Percentiles rank a stretch among this genome's conserved stretches.
These are phyloP conservation scores for Rhimphoctona megacephalus DNA, from an alignment of 2,888 invertebrate genomes.

Conservation along the genomic window DNA sequence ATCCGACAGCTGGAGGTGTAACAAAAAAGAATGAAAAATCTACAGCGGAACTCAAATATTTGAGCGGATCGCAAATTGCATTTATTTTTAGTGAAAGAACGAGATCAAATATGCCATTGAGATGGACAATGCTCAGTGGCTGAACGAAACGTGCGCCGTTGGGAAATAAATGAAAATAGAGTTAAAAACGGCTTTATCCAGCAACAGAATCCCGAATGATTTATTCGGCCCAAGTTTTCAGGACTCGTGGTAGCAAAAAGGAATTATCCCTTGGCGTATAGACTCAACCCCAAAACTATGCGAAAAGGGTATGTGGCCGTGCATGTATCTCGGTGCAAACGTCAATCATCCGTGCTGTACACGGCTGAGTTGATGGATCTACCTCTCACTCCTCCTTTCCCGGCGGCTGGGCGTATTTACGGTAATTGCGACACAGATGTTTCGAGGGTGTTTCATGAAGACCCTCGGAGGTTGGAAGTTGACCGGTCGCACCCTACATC, in stretches of 20 bases:
- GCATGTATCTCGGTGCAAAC: constrained; percentile 61
- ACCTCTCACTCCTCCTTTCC: constrained; percentile 14
- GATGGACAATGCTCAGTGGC: constrained; percentile 31
- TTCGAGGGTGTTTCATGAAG: constrained; percentile 71
- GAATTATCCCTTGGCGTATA: constrained; percentile 37
- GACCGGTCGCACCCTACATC: constrained; percentile 39
- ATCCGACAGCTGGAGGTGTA: too few species aligned
- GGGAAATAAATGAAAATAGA: constrained; percentile 12
- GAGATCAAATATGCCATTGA: constrained; percentile 56
- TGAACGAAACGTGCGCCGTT: constrained; percentile 28
- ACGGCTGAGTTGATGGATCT: constrained; percentile 52
- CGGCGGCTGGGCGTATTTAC: constrained; percentile 66
- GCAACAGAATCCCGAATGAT: constrained; percentile 36
- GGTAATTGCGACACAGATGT: constrained; percentile 82
- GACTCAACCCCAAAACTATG: constrained; percentile 6
- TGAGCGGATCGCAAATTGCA: constrained; percentile 39
- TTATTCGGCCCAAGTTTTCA: constrained; percentile 25
- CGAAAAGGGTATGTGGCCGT: not conserved
- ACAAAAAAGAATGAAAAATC: not conserved
- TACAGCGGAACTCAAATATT: not conserved
- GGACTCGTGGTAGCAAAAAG: constrained; percentile 49
- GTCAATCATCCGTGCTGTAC: constrained; percentile 69
- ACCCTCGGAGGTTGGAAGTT: constrained; percentile 17
- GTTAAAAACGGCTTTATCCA: constrained; percentile 38
- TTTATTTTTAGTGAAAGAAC: constrained; percentile 57